Conservation (phyloP, 1,140 invertebrate genomes). For the Megalopta genalis region DNA sequence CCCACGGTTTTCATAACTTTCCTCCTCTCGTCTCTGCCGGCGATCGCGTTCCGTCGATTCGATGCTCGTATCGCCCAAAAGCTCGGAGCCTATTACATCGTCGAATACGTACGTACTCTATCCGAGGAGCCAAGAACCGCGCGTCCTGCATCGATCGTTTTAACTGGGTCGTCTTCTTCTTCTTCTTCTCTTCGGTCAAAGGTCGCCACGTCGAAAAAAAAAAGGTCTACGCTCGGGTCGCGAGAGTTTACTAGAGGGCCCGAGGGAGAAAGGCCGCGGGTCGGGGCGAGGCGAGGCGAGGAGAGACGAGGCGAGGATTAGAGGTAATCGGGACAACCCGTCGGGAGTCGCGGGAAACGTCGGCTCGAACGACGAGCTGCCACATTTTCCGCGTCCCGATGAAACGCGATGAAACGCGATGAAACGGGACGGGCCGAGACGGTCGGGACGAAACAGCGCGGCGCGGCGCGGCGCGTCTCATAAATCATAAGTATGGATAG, state of each 20-base stretch:
- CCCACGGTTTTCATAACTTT: no score
- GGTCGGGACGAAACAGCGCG: constrained; percentile 14
- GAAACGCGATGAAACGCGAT: no score
- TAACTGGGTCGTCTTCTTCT: constrained; percentile 49
- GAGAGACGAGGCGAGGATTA: not conserved
- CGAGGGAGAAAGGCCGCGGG: not conserved
- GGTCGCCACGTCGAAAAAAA: constrained; percentile 32
- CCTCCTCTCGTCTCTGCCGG: no score
- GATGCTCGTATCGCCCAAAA: no score
- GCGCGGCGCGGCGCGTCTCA: constrained; percentile 40
- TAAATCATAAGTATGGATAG: constrained; percentile 52
- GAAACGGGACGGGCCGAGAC: no score
- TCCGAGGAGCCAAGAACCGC: not conserved
- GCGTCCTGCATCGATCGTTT: constrained; percentile 50
- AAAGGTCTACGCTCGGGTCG: not conserved
- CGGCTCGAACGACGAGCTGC: not conserved
- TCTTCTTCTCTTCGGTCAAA: constrained; percentile 18
- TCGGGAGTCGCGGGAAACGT: not conserved
- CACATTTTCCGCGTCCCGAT: not conserved
- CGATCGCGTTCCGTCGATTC: no score
- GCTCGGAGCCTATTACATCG: not conserved
- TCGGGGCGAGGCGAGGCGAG: not conserved
- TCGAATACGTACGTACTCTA: not conserved
- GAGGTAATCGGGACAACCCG: not conserved
- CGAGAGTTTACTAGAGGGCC: constrained; percentile 1